Evolutionary conservation across 2,113 vertebrate species (phyloP).

Genomic region (Etia nguti): DNA sequence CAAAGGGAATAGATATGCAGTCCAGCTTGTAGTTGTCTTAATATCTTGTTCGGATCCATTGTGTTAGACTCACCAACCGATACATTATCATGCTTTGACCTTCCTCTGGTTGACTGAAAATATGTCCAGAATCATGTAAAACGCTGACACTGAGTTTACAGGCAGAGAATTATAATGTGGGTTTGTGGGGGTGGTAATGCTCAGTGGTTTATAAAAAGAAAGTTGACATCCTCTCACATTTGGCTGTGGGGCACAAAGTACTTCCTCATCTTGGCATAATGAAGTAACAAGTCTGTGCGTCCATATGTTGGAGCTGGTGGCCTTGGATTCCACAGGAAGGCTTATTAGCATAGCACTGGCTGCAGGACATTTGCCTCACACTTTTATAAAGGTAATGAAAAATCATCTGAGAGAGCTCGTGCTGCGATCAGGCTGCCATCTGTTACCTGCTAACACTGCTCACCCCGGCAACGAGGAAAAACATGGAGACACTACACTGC

Average conservation of each 20-base stretch:
- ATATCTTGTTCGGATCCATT: not conserved
- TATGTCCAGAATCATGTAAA: not conserved
- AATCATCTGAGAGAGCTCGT: slow-evolving; percentile 79
- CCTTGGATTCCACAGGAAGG: slow-evolving; percentile 40
- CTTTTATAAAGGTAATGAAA: slow-evolving; percentile 91
- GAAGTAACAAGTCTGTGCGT: slow-evolving; percentile 1
- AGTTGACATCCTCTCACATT: slow-evolving; percentile 8
- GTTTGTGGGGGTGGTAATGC: not conserved
- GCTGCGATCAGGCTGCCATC: slow-evolving; percentile 82
- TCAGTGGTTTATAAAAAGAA: not conserved
- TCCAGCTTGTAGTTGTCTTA: not conserved
- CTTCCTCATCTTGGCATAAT: slow-evolving; percentile 18
- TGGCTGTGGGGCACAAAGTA: not conserved
- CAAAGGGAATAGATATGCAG: not conserved
- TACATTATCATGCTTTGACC: not conserved
- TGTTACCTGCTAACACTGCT: slow-evolving; percentile 79
- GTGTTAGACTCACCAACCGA: not conserved
- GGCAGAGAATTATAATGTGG: not conserved
- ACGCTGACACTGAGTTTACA: not conserved
- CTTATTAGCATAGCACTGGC: slow-evolving; percentile 55
- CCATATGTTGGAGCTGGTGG: slow-evolving; percentile 41
- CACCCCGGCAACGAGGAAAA: slow-evolving; percentile 33
- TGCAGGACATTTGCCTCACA: slow-evolving; percentile 84
- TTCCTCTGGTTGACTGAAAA: not conserved
- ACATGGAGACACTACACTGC: slow-evolving; percentile 3